These are phyloP conservation scores for Bugulina stolonifera DNA, from an alignment of 2,888 invertebrate species.

Conservation along the genomic window DNA sequence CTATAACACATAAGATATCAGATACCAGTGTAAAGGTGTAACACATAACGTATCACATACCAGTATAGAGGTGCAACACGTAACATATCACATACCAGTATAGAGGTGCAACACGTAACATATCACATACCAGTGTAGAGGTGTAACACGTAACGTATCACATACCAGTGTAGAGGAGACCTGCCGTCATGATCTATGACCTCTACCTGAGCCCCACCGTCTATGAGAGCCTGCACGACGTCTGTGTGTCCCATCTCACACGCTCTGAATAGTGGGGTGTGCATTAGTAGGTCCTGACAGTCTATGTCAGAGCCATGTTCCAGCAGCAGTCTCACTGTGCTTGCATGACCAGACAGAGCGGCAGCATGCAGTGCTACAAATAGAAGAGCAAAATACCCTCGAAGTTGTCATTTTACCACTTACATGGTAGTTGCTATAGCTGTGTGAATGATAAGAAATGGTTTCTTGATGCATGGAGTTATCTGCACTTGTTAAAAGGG, in stretches of 20 bases:
- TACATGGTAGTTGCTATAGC: too few species aligned
- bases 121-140: background rate
- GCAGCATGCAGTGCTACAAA: constrained; percentile 51
- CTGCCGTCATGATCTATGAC: constrained; percentile 49
- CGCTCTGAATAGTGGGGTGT: constrained; percentile 51
- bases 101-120: too few species aligned
- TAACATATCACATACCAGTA: too few species aligned
- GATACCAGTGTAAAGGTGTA: too few species aligned
- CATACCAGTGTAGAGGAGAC: constrained; percentile 51
- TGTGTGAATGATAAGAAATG: too few species aligned
- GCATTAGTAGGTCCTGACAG: constrained; percentile 45
- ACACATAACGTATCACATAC: too few species aligned
- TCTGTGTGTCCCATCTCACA: constrained; percentile 51
- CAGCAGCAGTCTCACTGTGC: constrained; percentile 46
- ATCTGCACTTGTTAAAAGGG: too few species aligned
- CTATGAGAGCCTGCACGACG: constrained; percentile 48
- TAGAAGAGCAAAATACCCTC: too few species aligned
- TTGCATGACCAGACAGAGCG: constrained; percentile 47
- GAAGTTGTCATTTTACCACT: too few species aligned
- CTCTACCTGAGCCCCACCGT: constrained; percentile 46
- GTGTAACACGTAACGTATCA: background rate
- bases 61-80: too few species aligned
- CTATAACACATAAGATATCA: too few species aligned
- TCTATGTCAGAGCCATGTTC: constrained; percentile 43
- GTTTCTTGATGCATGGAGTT: too few species aligned